phyloP scores from a whole-genome alignment of 1,140 invertebrate genomes.

The Drosophila serrata region DNA sequence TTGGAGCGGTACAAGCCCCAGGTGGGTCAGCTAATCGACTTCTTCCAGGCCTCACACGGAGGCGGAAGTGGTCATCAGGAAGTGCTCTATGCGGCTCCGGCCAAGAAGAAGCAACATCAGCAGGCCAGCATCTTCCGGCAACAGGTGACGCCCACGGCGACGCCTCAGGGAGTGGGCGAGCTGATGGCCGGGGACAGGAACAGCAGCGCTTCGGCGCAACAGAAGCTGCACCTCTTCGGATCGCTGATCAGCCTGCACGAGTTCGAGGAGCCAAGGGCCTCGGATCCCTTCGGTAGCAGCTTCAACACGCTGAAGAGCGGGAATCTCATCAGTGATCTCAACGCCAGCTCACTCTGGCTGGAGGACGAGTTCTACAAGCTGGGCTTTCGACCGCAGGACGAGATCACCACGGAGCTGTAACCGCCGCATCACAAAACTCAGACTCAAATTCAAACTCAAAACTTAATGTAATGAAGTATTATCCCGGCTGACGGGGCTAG shows the following conservation, averaged over 20 bases:
- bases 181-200: conserved; percentile 68
- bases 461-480: conserved; percentile 63
- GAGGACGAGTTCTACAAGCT: conserved; percentile 90
- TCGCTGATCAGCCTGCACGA: conserved; percentile 86
- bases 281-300: conserved; percentile 87
- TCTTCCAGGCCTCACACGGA: conserved; percentile 86
- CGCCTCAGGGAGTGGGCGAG: conserved; percentile 54
- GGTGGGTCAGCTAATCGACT: conserved; percentile 89
- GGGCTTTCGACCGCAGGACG: conserved; percentile 90
- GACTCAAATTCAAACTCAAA: conserved; percentile 50
- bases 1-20: conserved; percentile 90
- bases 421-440: conserved; percentile 22
- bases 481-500: conserved; percentile 63
- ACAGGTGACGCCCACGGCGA: conserved; percentile 42
- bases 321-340: conserved; percentile 86
- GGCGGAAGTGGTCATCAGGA: conserved; percentile 52
- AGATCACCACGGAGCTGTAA: conserved; percentile 90
- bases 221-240: conserved; percentile 84
- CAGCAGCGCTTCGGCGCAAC: conserved; percentile 69
- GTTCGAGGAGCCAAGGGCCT: conserved; percentile 78
- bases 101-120: conserved; percentile 54
- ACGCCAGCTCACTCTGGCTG: conserved; percentile 87
- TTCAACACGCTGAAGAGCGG: conserved; percentile 86
- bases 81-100: conserved; percentile 65
- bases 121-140: conserved; percentile 63